Percentiles rank a stretch among this genome's conserved stretches.
Conservation (phyloP, 92 coral and sea anemone genomes). For the Porites divaricata region DNA sequence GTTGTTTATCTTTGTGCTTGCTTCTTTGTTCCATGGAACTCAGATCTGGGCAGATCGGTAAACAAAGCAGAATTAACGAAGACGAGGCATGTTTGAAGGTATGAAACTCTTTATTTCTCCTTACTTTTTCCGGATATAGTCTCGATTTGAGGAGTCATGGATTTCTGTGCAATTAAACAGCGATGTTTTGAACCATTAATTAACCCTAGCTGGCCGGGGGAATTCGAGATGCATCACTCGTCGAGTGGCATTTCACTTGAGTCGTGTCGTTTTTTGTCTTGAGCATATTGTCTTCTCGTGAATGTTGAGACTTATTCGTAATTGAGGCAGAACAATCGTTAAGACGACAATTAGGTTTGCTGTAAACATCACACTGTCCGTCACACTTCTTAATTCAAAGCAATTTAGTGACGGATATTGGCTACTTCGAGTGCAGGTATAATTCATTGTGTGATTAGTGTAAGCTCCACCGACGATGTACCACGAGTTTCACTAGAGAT, state of each 20-base stretch:
- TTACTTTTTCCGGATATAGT: background rate
- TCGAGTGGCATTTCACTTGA: background rate
- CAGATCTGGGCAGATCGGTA: slow-evolving; percentile 32
- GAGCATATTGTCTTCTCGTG: background rate
- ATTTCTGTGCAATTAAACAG: background rate
- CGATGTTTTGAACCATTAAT: background rate
- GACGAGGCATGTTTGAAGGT: slow-evolving; percentile 48
- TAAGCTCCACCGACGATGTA: no score
- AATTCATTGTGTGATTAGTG: background rate
- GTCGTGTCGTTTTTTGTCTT: background rate
- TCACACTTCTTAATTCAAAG: slow-evolving; percentile 16
- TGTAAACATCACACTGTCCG: slow-evolving; percentile 13
- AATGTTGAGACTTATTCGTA: background rate
- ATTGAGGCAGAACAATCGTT: background rate
- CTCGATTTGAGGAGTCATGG: background rate
- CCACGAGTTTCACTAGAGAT: background rate
- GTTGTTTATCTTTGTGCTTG: slow-evolving; percentile 35
- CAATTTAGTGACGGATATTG: slow-evolving; percentile 35
- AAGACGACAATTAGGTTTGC: slow-evolving; percentile 14
- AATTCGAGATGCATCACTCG: slow-evolving; percentile 2
- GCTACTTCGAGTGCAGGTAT: background rate
- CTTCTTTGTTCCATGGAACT: slow-evolving; percentile 32
- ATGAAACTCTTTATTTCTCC: slow-evolving; percentile 7
- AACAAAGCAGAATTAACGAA: slow-evolving; percentile 30
- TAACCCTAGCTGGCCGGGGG: background rate